Conservation (phyloP, 2,797 vertebrate genomes). For the Notamacropus eugenii region DNA sequence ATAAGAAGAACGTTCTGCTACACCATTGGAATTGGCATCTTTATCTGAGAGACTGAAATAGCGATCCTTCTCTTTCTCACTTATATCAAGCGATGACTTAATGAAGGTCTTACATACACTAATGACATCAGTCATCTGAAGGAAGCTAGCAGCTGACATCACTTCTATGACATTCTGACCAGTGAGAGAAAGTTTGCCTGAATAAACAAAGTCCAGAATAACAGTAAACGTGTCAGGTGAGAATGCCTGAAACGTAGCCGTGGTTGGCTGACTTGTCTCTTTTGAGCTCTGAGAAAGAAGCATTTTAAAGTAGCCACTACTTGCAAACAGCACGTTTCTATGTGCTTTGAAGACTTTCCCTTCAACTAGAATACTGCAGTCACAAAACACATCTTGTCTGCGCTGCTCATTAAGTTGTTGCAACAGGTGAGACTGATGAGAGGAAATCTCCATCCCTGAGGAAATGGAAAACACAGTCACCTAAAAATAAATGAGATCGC, state of each 20-base stretch:
- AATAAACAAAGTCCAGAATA: constrained; percentile 97
- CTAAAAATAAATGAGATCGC: constrained; percentile 19
- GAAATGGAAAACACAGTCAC: constrained; percentile 12
- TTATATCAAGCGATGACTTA: constrained; percentile 97
- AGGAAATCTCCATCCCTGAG: constrained; percentile 92
- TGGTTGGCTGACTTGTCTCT: constrained; percentile 88
- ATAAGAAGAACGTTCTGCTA: constrained; percentile 83
- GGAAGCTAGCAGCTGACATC: constrained; percentile 97
- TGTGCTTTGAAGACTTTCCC: constrained; percentile 96
- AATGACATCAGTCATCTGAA: constrained; percentile 99
- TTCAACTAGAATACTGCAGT: constrained; percentile 96
- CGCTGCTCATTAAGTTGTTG: constrained; percentile 97
- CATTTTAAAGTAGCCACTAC: constrained; percentile 99
- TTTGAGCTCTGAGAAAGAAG: constrained; percentile 91
- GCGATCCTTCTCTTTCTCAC: constrained; percentile 89
- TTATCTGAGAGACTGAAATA: constrained; percentile 89
- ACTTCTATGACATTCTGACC: constrained; percentile 97
- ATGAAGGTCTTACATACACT: constrained; percentile 98
- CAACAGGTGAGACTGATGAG: constrained; percentile 94
- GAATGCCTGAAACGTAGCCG: constrained; percentile 95
- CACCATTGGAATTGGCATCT: constrained; percentile 81
- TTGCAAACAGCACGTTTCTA: constrained; percentile 95
- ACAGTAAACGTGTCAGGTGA: constrained; percentile 94
- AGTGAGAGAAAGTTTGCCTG: constrained; percentile 94
- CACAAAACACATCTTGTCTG: constrained; percentile 95